Base-by-base conservation (phyloP, 2,113 vertebrate genomes). In the Colistium nudipinnis region DNA sequence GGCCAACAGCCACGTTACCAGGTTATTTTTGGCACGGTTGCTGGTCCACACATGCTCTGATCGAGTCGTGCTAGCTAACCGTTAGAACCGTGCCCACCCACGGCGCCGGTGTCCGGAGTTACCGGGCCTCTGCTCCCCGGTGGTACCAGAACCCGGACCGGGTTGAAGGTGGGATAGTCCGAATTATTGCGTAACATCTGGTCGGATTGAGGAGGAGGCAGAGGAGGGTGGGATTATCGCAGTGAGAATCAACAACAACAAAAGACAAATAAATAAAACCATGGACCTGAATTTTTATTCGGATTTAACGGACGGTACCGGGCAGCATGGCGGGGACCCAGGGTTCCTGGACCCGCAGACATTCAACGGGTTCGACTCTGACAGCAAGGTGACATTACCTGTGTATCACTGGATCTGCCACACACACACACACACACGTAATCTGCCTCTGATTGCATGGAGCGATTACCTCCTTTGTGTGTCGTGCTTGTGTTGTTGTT, bases 261-360 rank as follows among this genome's bases (percentile, higher is more conserved):
- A n/a, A n/a, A n/a, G n/a, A n/a, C n/a, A n/a, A n/a, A n/a, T n/a
- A n/a, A n/a, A n/a, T 85, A 51, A 80, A 62, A 76, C 64, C 24
- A 94, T 94, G 93, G 93, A 94, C 80, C 88, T 93, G 43, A 90
- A 92, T 89, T 93, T 93, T 80, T 94, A 93, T 78, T 89, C 93
- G 17, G 92, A 93, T 81, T 81, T 94, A 39, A 90, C 92, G 24
- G 93, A 91, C 39, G 88, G 88, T 19, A 84, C 86, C 64, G 90
- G 87, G n/a, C 91, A 83, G 61, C 86, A 89, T 39, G 90, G 88
- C 43, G 89, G 80, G 3, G 90, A 91, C 16, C 84, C 89, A 28
- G 88, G 92, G 80, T 92, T 93, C 56, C 41, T 93, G 85, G 92
- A 94, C 9, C 79, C 92, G 33, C 92, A 92, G 70, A 64, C 91